Evolutionary conservation across 2,797 vertebrate genomes (phyloP), one percentile per base, ranked within the genome.

Genomic region (Lacerta bilineata): DNA sequence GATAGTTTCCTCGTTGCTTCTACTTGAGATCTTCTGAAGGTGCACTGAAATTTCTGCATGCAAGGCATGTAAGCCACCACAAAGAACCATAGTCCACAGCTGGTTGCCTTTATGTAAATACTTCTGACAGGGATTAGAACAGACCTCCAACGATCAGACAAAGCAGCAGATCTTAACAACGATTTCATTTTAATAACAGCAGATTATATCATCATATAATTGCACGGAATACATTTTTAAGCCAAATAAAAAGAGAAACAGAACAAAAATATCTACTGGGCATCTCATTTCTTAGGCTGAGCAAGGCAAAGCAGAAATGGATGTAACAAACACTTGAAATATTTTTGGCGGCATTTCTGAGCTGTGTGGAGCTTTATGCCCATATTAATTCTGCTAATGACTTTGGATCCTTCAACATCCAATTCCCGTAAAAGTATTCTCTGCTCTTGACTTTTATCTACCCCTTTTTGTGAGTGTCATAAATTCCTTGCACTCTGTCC

Each of bases 381-480:
- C 29, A 0, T 1, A n/a, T 75, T 82, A 2, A 61, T 88, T 8
- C 79, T 88, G 23, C 55, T 77, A 94, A 77, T 1, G 90, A 89
- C 33, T 83, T 50, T 43, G 27, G 25, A 41, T 3, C 71, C 71
- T 87, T 91, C 89, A 41, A 72, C 3, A 39, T 87, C 0, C 15
- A 33, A 69, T 90, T 90, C 39, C 72, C 88, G 8, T 0, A 80
- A 29, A 10, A 85, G 20, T 90, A 91, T 68, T 17, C 4, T 10
- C 33, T 68, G 11, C 0, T 39, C 29, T 15, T 83, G 61, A 13
- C 66, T 91, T 92, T 81, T 20, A 4, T 39, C 25, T 25, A 10
- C 74, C 18, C 75, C 2, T 85, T 76, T 55, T 64, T n/a, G 9
- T 36, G 61, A 75, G 23, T 77, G 11, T 46, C 50, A 72, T 61